Conservation (phyloP, 2,797 vertebrate species). For the Characodon lateralis region DNA sequence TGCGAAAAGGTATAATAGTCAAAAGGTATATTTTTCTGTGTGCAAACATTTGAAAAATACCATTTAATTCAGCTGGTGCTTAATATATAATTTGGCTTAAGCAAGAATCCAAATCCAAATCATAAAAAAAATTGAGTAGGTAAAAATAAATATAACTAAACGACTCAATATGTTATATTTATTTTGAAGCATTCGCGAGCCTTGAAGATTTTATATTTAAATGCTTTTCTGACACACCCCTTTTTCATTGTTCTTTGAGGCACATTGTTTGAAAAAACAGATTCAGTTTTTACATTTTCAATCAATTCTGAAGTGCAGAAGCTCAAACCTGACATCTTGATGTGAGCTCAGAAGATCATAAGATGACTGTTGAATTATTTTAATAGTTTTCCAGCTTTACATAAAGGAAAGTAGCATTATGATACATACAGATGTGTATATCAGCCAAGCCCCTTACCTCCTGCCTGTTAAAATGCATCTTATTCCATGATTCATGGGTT, state of each 20-base stretch:
- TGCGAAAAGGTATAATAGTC: too few relatives aligned
- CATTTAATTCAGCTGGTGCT: neutral
- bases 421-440: slow-evolving; percentile 12
- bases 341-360: neutral
- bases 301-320: neutral
- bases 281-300: slow-evolving; percentile 2
- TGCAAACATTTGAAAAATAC: neutral
- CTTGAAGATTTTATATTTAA: neutral
- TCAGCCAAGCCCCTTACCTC: neutral
- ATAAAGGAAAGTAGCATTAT: slow-evolving; percentile 39
- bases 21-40: neutral
- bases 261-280: neutral
- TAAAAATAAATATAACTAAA: too few relatives aligned
- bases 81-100: neutral
- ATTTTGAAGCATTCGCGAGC: neutral
- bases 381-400: slow-evolving; percentile 55
- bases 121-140: too few relatives aligned
- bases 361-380: slow-evolving; percentile 40
- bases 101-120: neutral
- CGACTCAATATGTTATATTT: too few relatives aligned
- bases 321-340: neutral
- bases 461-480: neutral
- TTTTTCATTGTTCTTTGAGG: neutral
- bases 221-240: neutral
- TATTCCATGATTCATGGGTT: slow-evolving; percentile 55